Evolutionary conservation across 2,113 vertebrate species (phyloP), one percentile per base, ranked within the genome.

Genomic region (Microcebus lehilahytsara): DNA sequence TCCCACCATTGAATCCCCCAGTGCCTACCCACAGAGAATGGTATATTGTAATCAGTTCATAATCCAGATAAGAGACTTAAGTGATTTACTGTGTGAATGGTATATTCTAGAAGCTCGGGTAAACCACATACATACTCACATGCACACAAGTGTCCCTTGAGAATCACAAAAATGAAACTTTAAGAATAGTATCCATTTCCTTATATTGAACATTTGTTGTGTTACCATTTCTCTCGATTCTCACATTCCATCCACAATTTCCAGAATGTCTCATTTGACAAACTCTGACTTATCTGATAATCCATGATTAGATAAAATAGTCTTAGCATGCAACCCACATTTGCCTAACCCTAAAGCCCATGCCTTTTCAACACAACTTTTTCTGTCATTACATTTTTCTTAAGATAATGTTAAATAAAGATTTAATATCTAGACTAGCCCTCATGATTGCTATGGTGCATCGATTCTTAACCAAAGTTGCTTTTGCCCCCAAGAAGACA

Each of bases 361-460:
- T 11, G 12, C 8, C 53, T 91, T 89, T 80, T 37, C 51, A 23
- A 14, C 1, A 23, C 32, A 19, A 58, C 80, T 74, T 93, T 80
- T 12, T 51, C n/a, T 88, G 23, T 97, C 27, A 9, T 69, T 84
- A n/a, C 6, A 56, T 87, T 67, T 97, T 93, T 56, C 40, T 74
- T 80, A 66, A 81, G 30, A 74, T 74, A 17, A 8, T 46, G 77
- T 42, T 75, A 58, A 84, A 27, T 30, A 62, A 34, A 87, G 19
- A 19, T 84, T 95, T 37, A 69, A 13, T 30, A 19, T 53, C n/a
- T 89, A 72, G 34, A 80, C 11, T 60, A 42, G 42, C 46, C 40
- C 69, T 88, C 60, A 16, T 22, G 34, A 49, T 56, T 81, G 6
- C 34, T 86, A 67, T 56, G 69, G 20, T 46, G 16, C 6, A 34